Evolutionary conservation across 2,113 vertebrate species (phyloP).

Genomic region (Tricholaema leucomelas): DNA sequence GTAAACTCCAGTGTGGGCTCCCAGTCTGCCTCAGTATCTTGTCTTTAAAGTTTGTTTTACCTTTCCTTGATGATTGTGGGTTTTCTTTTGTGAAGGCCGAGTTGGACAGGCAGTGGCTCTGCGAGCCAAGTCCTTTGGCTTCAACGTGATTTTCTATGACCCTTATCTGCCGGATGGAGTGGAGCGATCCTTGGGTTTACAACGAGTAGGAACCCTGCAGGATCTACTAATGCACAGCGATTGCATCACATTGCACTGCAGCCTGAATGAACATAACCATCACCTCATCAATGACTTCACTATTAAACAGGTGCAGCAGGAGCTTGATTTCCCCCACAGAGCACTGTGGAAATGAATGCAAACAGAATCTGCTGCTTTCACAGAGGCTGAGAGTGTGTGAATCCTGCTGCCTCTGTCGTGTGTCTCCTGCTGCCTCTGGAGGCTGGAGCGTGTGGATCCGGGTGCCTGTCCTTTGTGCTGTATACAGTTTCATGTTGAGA

Average conservation of each 20-base stretch:
- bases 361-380: constrained; percentile 59
- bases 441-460: constrained; percentile 40
- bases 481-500: not conserved
- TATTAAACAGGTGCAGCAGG: constrained; percentile 88
- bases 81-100: constrained; percentile 79
- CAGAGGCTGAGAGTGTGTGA: constrained; percentile 60
- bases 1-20: constrained; percentile 7
- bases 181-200: constrained; percentile 88
- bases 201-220: constrained; percentile 88
- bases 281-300: constrained; percentile 94
- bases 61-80: constrained; percentile 62
- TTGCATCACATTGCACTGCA: constrained; percentile 91
- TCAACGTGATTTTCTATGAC: constrained; percentile 90
- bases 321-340: constrained; percentile 62
- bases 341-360: constrained; percentile 57
- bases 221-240: constrained; percentile 91
- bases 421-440: constrained; percentile 48
- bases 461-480: constrained; percentile 57
- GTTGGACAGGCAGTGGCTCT: constrained; percentile 90
- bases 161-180: constrained; percentile 89
- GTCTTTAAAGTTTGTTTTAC: constrained; percentile 52
- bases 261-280: constrained; percentile 93
- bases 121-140: constrained; percentile 90
- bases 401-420: constrained; percentile 62
- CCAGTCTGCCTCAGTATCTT: constrained; percentile 40